A percentile compares a stretch with the other conserved stretches of the same genome.
These are phyloP conservation scores for Monoplex corrugatus DNA, from an alignment of 2,888 invertebrate species.

Conservation along the genomic window DNA sequence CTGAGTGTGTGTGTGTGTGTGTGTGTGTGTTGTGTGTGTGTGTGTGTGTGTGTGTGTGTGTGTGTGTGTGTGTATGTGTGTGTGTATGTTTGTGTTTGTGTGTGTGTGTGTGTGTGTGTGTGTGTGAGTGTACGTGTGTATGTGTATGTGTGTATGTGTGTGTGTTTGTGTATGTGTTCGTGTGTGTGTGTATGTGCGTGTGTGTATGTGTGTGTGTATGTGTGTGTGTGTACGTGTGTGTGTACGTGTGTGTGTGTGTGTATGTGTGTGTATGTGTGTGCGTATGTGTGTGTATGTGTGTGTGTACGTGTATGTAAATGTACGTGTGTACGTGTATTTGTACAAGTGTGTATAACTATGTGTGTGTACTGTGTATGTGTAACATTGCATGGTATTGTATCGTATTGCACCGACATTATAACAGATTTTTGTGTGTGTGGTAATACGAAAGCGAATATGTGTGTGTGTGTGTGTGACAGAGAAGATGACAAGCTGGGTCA, in stretches of 20 bases:
- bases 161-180: neutral
- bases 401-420: too few relatives aligned
- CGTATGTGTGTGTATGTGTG: conserved; percentile 21
- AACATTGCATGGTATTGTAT: too few relatives aligned
- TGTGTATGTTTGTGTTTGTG: too few relatives aligned
- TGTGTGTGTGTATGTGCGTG: neutral
- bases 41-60: neutral
- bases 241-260: conserved; percentile 22
- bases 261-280: conserved; percentile 26
- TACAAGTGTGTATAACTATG: neutral
- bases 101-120: neutral
- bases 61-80: too few relatives aligned
- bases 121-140: neutral
- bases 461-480: neutral
- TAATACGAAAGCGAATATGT: too few relatives aligned
- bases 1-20: too few relatives aligned
- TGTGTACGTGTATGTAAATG: neutral
- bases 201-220: conserved; percentile 9
- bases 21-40: neutral
- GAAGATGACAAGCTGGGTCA: neutral
- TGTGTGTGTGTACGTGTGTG: conserved; percentile 23
- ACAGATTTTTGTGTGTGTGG: too few relatives aligned
- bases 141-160: neutral
- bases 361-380: too few relatives aligned
- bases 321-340: conserved; percentile 7